These are phyloP conservation scores for Ennomos erosarius DNA, from an alignment of 2,888 invertebrate species.

Conservation along the genomic window DNA sequence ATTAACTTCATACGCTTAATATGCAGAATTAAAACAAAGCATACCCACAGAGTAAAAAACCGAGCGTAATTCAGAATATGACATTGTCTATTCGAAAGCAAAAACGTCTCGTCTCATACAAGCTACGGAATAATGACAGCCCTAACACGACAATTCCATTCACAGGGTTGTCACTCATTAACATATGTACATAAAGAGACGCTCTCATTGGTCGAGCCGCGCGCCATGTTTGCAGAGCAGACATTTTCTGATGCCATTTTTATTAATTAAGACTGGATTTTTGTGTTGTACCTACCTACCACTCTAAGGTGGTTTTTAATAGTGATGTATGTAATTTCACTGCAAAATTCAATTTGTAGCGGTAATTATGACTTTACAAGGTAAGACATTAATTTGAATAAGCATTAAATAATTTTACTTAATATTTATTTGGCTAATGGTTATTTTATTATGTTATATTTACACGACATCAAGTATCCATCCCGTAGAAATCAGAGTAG, in stretches of 20 bases:
- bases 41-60: constrained; percentile 20
- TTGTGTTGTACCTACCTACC: constrained; percentile 51
- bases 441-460: too few species aligned
- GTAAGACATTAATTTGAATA: background rate
- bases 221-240: constrained; percentile 70
- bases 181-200: constrained; percentile 78
- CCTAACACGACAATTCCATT: constrained; percentile 84
- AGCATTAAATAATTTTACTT: too few species aligned
- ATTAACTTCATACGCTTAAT: constrained; percentile 16
- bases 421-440: too few species aligned
- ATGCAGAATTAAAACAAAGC: constrained; percentile 29
- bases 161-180: constrained; percentile 80
- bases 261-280: constrained; percentile 73
- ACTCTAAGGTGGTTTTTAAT: constrained; percentile 34
- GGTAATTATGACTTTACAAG: background rate
- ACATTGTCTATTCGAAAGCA: constrained; percentile 56
- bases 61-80: constrained; percentile 35
- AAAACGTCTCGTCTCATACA: constrained; percentile 61
- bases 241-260: constrained; percentile 74
- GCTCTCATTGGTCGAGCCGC: constrained; percentile 65
- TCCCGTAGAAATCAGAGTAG: too few species aligned
- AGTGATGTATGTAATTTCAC: constrained; percentile 4
- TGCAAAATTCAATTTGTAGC: too few species aligned
- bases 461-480: too few species aligned
- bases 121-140: constrained; percentile 66